phyloP scores from a whole-genome alignment of 2,113 vertebrate species.

The Silurus asotus region DNA sequence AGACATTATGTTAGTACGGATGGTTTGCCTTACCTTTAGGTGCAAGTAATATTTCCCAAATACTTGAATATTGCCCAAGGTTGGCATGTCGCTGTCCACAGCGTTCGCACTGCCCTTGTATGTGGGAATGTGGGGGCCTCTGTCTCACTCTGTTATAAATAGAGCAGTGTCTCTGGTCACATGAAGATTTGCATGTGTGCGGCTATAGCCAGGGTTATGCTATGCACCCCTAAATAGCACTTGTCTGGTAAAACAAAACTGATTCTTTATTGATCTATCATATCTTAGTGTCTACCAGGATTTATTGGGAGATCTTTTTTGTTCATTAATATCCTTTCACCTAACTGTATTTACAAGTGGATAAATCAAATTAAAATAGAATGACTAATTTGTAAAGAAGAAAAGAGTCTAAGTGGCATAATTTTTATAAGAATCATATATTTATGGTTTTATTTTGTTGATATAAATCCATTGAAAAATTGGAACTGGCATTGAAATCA shows the following conservation, averaged over 20 bases:
- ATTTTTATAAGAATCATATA: neutral
- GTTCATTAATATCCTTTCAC: neutral
- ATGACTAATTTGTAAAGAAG: neutral
- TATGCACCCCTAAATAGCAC: constrained; percentile 55
- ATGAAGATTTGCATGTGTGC: constrained; percentile 58
- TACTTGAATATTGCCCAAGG: constrained; percentile 48
- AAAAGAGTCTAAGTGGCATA: too few relatives aligned
- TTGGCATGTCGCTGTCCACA: constrained; percentile 51
- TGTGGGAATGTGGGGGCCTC: constrained; percentile 54
- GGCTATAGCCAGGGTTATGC: constrained; percentile 55
- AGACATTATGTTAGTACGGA: neutral
- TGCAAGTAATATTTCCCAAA: constrained; percentile 50
- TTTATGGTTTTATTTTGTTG: neutral
- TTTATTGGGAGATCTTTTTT: neutral
- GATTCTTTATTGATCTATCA: neutral
- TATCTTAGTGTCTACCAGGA: neutral
- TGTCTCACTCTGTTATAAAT: constrained; percentile 70
- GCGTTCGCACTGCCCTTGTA: constrained; percentile 64
- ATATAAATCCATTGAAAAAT: neutral
- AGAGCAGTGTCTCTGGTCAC: constrained; percentile 70
- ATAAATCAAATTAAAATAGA: neutral
- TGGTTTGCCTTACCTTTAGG: constrained; percentile 63
- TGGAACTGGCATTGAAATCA: neutral
- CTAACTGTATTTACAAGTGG: neutral
- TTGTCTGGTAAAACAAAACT: neutral